A percentile compares a stretch with the other conserved stretches of the same genome.
phyloP scores from a whole-genome alignment of 2,797 vertebrate species.

The Aratinga solstitialis region DNA sequence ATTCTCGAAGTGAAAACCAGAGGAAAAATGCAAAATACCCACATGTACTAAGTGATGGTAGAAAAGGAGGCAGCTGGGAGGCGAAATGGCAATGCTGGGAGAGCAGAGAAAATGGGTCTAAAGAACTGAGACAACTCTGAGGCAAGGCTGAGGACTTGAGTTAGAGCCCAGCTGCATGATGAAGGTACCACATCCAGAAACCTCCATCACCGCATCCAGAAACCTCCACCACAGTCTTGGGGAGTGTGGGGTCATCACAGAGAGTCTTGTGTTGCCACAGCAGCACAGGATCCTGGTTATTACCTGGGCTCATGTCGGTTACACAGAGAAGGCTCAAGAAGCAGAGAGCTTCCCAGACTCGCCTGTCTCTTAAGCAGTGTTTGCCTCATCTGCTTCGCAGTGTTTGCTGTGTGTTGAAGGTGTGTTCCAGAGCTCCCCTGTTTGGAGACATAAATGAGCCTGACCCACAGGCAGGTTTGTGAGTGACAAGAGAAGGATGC shows the following conservation, averaged over 20 bases:
- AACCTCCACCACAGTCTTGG: not conserved
- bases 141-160: not conserved
- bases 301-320: not conserved
- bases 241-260: not conserved
- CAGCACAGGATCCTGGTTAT: not conserved
- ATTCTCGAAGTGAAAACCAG: constrained; percentile 43
- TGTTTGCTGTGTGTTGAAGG: not conserved
- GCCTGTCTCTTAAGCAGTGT: not conserved
- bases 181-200: not conserved
- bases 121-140: not conserved
- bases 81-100: constrained; percentile 18
- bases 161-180: not conserved
- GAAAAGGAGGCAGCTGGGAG: not conserved
- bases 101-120: not conserved
- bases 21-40: constrained; percentile 43
- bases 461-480: not conserved
- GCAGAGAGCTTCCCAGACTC: not conserved
- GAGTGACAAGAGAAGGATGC: not conserved
- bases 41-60: not conserved
- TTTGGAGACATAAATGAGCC: not conserved
- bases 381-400: not conserved
- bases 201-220: not conserved
- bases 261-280: not conserved
- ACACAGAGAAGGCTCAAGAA: not conserved
- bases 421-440: not conserved